Percentiles rank a stretch among this genome's conserved stretches.
These are phyloP conservation scores for Paedocypris micromegethes DNA, from an alignment of 2,797 vertebrate genomes.

Conservation along the genomic window DNA sequence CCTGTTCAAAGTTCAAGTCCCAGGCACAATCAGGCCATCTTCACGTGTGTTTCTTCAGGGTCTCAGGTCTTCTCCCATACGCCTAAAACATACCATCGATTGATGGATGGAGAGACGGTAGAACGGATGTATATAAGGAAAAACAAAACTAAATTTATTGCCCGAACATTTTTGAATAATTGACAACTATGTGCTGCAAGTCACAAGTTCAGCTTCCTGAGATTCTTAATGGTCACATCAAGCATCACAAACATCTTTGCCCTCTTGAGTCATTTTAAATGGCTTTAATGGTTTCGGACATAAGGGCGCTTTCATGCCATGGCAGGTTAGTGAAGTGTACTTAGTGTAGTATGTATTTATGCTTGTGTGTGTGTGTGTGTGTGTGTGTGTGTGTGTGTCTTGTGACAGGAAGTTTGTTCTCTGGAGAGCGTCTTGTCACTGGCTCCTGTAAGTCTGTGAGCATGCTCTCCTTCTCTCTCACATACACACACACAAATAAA, in stretches of 20 bases:
- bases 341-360: not conserved
- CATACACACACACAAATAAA: conserved; percentile 59
- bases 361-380: conserved; percentile 21
- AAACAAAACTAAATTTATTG: no score
- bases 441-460: conserved; percentile 72
- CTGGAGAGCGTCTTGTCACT: conserved; percentile 55
- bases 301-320: no score
- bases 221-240: not conserved
- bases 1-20: no score
- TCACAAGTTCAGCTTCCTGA: not conserved
- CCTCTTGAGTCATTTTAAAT: not conserved
- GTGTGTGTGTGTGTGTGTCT: conserved; percentile 34
- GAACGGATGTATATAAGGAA: no score
- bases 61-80: no score
- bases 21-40: no score
- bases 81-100: no score
- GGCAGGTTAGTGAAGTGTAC: no score
- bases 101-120: no score
- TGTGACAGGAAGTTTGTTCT: conserved; percentile 46
- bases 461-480: conserved; percentile 45
- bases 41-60: no score
- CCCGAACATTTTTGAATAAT: no score
- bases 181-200: not conserved
- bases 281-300: no score
- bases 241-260: not conserved